Conservation (phyloP, 1,140 invertebrate genomes). For the Bombus impatiens region DNA sequence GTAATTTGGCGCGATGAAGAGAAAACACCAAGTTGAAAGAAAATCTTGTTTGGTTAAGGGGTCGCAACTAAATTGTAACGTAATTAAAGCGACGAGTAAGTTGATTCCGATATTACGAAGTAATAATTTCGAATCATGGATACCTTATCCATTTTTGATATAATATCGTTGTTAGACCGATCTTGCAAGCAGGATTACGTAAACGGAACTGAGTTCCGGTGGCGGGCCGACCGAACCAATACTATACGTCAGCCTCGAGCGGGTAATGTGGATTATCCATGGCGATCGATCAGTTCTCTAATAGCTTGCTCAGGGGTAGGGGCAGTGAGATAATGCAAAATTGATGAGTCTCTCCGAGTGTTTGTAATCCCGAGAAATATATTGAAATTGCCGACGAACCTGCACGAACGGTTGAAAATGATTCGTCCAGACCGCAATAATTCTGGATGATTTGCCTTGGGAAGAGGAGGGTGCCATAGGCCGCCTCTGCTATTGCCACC, state of each 20-base stretch:
- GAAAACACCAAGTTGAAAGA: not conserved
- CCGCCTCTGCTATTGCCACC: not conserved
- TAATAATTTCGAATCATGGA: not conserved
- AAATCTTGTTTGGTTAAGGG: not conserved
- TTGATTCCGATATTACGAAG: no score
- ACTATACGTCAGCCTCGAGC: conserved; percentile 63
- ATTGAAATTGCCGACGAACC: conserved; percentile 67
- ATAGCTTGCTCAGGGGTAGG: conserved; percentile 66
- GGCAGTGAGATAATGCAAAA: conserved; percentile 69
- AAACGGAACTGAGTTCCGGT: conserved; percentile 35
- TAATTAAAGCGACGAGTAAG: no score
- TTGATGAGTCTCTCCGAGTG: conserved; percentile 68
- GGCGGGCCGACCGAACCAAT: conserved; percentile 28
- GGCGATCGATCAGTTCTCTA: conserved; percentile 68
- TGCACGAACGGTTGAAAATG: conserved; percentile 55
- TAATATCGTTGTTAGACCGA: not conserved
- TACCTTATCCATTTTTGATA: not conserved
- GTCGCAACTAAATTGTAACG: not conserved
- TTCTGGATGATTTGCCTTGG: conserved; percentile 55
- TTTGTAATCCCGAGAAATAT: conserved; percentile 71
- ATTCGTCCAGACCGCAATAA: conserved; percentile 62
- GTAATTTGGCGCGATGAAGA: conserved; percentile 13
- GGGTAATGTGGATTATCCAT: conserved; percentile 65
- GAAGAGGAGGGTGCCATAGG: not conserved
- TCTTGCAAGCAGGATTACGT: conserved; percentile 52